Percentiles rank a stretch among this genome's conserved stretches.
Conservation (phyloP, 2,113 vertebrate genomes). For the Vulpes ferrilata region DNA sequence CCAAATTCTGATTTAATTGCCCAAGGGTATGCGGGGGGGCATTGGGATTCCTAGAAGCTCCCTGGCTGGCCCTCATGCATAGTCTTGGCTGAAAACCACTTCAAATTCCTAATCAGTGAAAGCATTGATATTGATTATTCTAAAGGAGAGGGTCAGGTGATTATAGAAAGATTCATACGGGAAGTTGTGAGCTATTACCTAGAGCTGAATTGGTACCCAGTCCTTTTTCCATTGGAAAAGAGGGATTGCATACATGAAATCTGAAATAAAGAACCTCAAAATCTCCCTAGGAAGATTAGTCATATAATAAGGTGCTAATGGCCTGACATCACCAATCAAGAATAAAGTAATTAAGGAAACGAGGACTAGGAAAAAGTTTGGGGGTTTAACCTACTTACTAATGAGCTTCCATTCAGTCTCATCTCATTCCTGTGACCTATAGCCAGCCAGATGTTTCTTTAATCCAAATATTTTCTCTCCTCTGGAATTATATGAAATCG, state of each 20-base stretch:
- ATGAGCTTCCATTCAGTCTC: constrained; percentile 8
- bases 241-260: background rate
- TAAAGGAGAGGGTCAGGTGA: background rate
- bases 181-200: background rate
- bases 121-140: background rate
- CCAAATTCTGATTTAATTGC: background rate
- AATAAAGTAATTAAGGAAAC: constrained; percentile 6
- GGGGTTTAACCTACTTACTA: background rate
- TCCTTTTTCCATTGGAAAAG: background rate
- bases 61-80: background rate
- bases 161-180: background rate
- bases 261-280: background rate
- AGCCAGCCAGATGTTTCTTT: background rate
- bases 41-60: background rate
- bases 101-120: background rate
- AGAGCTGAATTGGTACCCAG: background rate
- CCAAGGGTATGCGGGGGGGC: background rate
- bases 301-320: background rate
- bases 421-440: background rate
- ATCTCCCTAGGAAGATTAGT: background rate
- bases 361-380: background rate
- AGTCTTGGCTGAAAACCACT: background rate
- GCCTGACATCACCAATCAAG: background rate
- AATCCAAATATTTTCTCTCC: background rate
- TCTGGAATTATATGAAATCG: background rate